Evolutionary conservation across 2,797 vertebrate genomes (phyloP).

Genomic region (Odontamblyopus lacepedii): DNA sequence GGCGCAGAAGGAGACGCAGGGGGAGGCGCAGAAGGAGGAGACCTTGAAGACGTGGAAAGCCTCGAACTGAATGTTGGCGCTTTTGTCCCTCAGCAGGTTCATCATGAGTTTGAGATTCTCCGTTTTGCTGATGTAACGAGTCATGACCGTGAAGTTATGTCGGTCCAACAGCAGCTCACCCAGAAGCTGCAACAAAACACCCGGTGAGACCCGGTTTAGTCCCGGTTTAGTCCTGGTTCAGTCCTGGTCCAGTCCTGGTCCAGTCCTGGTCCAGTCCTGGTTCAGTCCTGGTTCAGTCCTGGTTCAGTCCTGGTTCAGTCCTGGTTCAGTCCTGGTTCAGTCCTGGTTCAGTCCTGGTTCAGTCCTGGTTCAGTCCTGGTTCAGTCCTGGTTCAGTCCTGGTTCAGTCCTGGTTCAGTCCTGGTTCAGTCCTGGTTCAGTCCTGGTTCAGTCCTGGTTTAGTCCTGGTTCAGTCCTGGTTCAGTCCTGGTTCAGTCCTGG

Average conservation of each 20-base stretch:
- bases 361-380: slow-evolving; percentile 55
- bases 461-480: not conserved
- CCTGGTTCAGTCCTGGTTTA: slow-evolving; percentile 57
- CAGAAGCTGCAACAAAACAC: slow-evolving; percentile 67
- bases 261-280: not conserved
- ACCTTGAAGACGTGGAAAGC: slow-evolving; percentile 87
- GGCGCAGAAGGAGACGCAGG: no score
- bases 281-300: slow-evolving; percentile 55
- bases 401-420: no score
- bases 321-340: no score
- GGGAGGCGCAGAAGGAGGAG: not conserved
- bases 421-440: not conserved
- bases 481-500: no score
- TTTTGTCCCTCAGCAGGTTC: slow-evolving; percentile 85
- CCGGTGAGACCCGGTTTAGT: not conserved
- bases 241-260: not conserved
- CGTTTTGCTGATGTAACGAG: slow-evolving; percentile 84
- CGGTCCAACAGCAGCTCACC: slow-evolving; percentile 83
- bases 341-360: not conserved
- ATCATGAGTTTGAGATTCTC: slow-evolving; percentile 87
- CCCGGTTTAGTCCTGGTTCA: not conserved
- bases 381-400: not conserved
- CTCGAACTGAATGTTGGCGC: slow-evolving; percentile 86
- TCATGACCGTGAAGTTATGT: slow-evolving; percentile 87
- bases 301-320: not conserved